These are phyloP conservation scores for Heterodera filipjevi DNA, from an alignment of 2,888 invertebrate species.

Conservation along the genomic window DNA sequence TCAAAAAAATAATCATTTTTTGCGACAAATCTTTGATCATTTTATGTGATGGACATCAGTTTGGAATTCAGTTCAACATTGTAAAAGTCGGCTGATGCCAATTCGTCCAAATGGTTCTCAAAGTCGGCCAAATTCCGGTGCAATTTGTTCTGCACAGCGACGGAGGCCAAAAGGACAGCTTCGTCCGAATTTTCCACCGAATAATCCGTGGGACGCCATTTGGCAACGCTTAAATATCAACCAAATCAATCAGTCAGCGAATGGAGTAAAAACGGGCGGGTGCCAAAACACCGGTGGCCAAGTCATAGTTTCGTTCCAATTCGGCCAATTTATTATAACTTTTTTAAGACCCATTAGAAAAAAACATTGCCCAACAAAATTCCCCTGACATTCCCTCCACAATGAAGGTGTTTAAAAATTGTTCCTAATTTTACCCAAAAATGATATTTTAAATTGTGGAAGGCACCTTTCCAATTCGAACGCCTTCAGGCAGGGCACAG, in stretches of 20 bases:
- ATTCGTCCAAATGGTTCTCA: constrained; percentile 92
- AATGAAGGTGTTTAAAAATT: no score
- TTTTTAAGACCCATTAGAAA: no score
- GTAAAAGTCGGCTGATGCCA: constrained; percentile 81
- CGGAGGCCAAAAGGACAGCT: constrained; percentile 71
- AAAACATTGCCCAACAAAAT: no score
- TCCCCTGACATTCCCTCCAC: no score
- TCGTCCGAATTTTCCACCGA: constrained; percentile 65
- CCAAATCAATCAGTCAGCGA: no score
- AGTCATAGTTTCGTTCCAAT: no score
- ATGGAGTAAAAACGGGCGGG: no score
- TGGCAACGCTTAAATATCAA: constrained; percentile 32
- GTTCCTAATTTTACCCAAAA: background rate
- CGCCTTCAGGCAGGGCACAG: constrained; percentile 36
- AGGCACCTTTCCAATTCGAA: constrained; percentile 31
- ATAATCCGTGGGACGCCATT: constrained; percentile 38
- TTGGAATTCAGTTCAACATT: constrained; percentile 76
- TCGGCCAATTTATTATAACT: no score
- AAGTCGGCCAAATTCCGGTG: constrained; percentile 86
- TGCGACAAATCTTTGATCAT: background rate
- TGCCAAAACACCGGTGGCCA: no score
- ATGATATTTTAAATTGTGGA: background rate
- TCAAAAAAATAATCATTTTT: no score
- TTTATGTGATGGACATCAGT: constrained; percentile 67
- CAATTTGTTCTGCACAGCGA: constrained; percentile 76